Evolutionary conservation across 2,113 vertebrate species (phyloP), one percentile per base, ranked within the genome.

Genomic region (Herpailurus yagouaroundi): DNA sequence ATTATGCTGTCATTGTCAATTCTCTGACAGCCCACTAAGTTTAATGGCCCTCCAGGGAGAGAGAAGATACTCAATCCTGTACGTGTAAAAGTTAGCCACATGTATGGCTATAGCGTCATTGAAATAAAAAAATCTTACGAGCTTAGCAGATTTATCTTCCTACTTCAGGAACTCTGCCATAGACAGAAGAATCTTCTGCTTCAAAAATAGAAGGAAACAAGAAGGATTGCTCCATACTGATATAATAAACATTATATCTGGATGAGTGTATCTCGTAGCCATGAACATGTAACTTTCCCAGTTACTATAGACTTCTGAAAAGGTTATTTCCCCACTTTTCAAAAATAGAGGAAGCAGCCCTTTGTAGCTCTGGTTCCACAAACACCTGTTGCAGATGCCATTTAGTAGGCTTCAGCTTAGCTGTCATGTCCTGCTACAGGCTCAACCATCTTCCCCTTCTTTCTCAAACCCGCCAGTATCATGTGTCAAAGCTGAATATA

Each of bases 401-500:
- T n/a, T 96, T 92, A 63, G 23, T 68, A 48, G 27, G 45, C 81
- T 64, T 57, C 38, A 83, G 84, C 94, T 89, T 74, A 63, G 90
- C 94, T 79, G 50, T 88, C 81, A 8, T 23, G 38, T 64, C 86
- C 94, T 95, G 55, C 80, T 55, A 6, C 73, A 88, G 73, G 45
- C 82, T 71, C 68, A 33, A 91, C 80, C 38, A 0, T 84, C 82
- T 74, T 79, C n/a, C 55, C 48, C 89, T 94, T 66, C 93, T 45
- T 66, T 95, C 92, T 87, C n/a, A 9, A 69, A 85, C 84, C n/a
- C 16, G 45, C 76, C 73, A 48, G 92, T 55, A 68, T 98, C 97
- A 79, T 74, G 68, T 98, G 92, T 96, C 94, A 4, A 69, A 89
- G 91, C 85, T 71, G 91, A 97, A 95, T 98, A 93, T 95, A 97